Conservation (phyloP, 2,113 vertebrate species). For the Oenanthe oenanthe region DNA sequence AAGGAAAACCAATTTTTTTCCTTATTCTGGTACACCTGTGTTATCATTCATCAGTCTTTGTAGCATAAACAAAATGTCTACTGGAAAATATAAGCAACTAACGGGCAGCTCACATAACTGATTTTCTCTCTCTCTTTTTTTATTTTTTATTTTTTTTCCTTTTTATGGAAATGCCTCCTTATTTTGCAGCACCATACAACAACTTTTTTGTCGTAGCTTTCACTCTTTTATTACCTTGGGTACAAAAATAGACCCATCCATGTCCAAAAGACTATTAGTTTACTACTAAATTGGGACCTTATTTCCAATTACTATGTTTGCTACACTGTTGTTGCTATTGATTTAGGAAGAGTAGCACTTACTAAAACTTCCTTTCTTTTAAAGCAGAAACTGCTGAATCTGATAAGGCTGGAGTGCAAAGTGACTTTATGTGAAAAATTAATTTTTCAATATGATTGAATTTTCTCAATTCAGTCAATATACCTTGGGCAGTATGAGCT, state of each 20-base stretch:
- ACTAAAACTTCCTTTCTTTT: background rate
- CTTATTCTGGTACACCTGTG: background rate
- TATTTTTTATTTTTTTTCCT: no score
- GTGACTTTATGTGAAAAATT: background rate
- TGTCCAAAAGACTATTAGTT: background rate
- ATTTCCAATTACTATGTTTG: background rate
- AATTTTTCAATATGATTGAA: background rate
- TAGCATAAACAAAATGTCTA: background rate
- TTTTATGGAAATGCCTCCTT: background rate
- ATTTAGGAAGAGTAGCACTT: background rate
- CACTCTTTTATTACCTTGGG: background rate
- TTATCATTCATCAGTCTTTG: background rate
- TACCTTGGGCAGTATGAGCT: background rate
- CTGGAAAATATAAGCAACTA: background rate
- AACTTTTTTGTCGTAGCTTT: background rate
- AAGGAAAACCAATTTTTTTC: background rate
- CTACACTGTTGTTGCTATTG: background rate
- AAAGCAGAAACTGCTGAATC: background rate
- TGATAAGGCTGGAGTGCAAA: background rate
- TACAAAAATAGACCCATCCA: background rate
- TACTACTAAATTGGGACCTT: background rate
- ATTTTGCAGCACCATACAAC: background rate
- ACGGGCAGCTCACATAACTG: accelerated
- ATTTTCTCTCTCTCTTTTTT: background rate
- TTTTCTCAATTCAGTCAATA: background rate